Conservation (phyloP, 2,888 invertebrate species). For the Amblyjoppa fuscipennis region DNA sequence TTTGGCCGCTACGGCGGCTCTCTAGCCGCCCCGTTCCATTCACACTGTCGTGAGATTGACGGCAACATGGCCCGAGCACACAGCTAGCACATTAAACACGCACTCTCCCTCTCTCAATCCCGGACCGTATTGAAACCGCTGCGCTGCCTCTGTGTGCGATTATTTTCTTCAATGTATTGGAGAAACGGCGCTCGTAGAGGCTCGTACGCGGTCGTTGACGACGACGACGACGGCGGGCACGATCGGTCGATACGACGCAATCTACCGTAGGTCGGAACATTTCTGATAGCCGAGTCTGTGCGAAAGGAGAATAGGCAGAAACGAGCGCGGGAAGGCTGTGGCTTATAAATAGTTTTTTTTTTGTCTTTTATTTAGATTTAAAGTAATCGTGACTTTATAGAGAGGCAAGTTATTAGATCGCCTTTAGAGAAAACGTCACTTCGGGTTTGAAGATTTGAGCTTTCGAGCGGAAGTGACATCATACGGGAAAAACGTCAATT, state of each 20-base stretch:
- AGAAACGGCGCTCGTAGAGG: neutral
- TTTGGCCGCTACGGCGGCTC: conserved; percentile 64
- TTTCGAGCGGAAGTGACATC: too few relatives aligned
- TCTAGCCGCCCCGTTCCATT: conserved; percentile 65
- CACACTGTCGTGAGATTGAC: conserved; percentile 64
- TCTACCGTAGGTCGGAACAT: conserved; percentile 37
- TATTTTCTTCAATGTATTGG: neutral
- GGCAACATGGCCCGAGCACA: conserved; percentile 30
- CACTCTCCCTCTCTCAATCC: neutral
- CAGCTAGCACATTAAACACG: conserved; percentile 23
- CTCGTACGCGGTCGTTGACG: conserved; percentile 27
- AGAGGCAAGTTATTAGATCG: too few relatives aligned
- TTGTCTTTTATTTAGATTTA: too few relatives aligned
- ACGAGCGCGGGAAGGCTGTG: neutral
- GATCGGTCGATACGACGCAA: conserved; percentile 40
- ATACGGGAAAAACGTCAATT: too few relatives aligned
- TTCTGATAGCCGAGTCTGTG: neutral
- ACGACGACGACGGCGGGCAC: conserved; percentile 5
- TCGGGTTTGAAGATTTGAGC: too few relatives aligned
- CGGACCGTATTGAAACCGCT: conserved; percentile 33
- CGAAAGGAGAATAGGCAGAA: neutral
- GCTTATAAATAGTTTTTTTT: too few relatives aligned
- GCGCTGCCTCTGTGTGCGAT: conserved; percentile 7
- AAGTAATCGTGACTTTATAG: too few relatives aligned
- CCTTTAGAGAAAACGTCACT: too few relatives aligned